phyloP scores from a whole-genome alignment of 1,140 invertebrate species.

The Augochlora pura region DNA sequence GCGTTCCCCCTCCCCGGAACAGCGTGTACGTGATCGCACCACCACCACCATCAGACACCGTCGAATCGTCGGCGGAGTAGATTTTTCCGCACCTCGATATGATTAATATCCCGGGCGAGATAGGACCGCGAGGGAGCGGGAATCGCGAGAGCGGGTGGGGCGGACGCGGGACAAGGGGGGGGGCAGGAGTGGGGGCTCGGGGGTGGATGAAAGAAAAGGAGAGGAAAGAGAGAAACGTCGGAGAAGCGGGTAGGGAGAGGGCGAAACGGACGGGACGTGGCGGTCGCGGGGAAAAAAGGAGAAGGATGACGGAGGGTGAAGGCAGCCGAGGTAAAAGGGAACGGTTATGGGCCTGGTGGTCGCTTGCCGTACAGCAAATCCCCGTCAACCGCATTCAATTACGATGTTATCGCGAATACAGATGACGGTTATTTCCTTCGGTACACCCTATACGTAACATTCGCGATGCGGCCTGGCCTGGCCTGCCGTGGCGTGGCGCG shows the following conservation, averaged over 20 bases:
- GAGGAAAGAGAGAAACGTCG: slow-evolving; percentile 27
- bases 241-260: slow-evolving; percentile 12
- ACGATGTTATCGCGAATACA: slow-evolving; percentile 82
- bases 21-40: slow-evolving; percentile 43
- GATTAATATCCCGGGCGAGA: slow-evolving; percentile 74
- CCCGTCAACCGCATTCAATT: slow-evolving; percentile 82
- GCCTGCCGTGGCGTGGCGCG: slow-evolving; percentile 26
- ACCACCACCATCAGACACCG: slow-evolving; percentile 16
- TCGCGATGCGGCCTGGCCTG: slow-evolving; percentile 46
- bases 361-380: slow-evolving; percentile 77
- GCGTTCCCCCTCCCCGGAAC: background rate
- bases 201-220: background rate
- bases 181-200: background rate
- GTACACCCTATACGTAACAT: slow-evolving; percentile 80
- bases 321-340: slow-evolving; percentile 53
- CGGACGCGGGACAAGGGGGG: slow-evolving; percentile 11
- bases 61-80: slow-evolving; percentile 64
- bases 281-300: slow-evolving; percentile 36
- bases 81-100: slow-evolving; percentile 77
- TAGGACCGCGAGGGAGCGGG: slow-evolving; percentile 2
- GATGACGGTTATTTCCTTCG: slow-evolving; percentile 83
- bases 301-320: slow-evolving; percentile 51
- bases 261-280: background rate
- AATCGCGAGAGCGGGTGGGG: background rate
- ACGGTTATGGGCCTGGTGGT: slow-evolving; percentile 59